phyloP scores from a whole-genome alignment of 2,888 invertebrate genomes.

The Agrenia bidenticulata region DNA sequence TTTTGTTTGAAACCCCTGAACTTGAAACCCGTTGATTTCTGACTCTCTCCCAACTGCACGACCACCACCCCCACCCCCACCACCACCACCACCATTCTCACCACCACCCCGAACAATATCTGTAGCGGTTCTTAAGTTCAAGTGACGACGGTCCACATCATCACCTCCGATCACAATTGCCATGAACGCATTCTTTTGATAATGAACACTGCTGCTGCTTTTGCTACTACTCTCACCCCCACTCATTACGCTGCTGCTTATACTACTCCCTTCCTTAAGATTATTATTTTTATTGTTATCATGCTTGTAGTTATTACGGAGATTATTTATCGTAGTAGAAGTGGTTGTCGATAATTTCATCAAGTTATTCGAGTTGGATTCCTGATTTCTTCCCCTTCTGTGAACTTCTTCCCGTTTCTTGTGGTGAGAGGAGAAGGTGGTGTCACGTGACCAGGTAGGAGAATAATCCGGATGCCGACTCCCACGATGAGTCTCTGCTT shows the following conservation, averaged over 20 bases:
- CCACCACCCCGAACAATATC: background rate
- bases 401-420: background rate
- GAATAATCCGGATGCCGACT: background rate
- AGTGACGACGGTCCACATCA: conserved; percentile 16
- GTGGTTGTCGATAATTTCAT: too few species aligned
- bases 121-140: background rate
- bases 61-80: background rate
- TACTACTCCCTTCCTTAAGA: background rate
- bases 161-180: conserved; percentile 25
- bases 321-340: too few species aligned
- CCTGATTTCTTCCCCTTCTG: background rate
- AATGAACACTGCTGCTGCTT: conserved; percentile 4
- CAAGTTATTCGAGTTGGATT: too few species aligned
- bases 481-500: background rate
- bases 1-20: background rate
- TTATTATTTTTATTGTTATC: conserved; percentile 7
- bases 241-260: background rate
- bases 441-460: background rate
- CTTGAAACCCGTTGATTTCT: background rate
- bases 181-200: conserved; percentile 22
- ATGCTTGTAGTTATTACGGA: conserved; percentile 3
- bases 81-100: background rate
- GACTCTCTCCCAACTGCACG: background rate
- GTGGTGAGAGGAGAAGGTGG: conserved; percentile 7
- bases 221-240: background rate